Conservation (phyloP, 2,797 vertebrate species). For the Sebastes hubbsi region DNA sequence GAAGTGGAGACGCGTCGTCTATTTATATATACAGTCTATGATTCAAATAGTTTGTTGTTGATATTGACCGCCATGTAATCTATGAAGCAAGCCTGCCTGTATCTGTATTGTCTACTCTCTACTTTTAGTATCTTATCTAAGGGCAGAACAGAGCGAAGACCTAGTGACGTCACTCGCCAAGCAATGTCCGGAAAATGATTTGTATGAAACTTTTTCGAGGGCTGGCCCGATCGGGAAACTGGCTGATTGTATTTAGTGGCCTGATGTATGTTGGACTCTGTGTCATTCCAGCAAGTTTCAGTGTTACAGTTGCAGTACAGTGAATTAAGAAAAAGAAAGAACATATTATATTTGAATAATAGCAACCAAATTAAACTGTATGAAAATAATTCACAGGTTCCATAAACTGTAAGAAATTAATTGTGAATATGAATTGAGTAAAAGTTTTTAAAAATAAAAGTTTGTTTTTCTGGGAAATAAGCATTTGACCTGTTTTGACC, state of each 20-base stretch:
- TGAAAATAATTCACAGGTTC: neutral
- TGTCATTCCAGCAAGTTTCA: neutral
- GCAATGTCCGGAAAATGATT: neutral
- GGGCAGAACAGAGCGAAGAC: too few species aligned
- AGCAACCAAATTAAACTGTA: neutral
- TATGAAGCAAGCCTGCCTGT: neutral
- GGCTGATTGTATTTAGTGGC: neutral
- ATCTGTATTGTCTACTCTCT: neutral
- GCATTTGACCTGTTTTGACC: neutral
- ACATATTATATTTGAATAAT: too few species aligned
- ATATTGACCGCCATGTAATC: too few species aligned
- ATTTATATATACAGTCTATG: too few species aligned
- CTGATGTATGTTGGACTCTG: neutral
- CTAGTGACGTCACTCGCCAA: neutral
- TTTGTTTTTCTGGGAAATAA: neutral
- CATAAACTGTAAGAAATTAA: neutral
- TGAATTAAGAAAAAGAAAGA: neutral
- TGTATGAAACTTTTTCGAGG: too few species aligned
- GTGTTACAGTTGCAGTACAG: neutral
- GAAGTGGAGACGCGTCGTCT: too few species aligned
- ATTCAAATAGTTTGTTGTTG: too few species aligned
- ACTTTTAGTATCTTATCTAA: neutral
- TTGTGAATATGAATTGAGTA: neutral
- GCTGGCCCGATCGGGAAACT: too few species aligned
- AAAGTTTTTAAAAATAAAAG: neutral